Evolutionary conservation across 2,113 vertebrate species (phyloP), one percentile per base, ranked within the genome.

Genomic region (Barnardius zonarius): DNA sequence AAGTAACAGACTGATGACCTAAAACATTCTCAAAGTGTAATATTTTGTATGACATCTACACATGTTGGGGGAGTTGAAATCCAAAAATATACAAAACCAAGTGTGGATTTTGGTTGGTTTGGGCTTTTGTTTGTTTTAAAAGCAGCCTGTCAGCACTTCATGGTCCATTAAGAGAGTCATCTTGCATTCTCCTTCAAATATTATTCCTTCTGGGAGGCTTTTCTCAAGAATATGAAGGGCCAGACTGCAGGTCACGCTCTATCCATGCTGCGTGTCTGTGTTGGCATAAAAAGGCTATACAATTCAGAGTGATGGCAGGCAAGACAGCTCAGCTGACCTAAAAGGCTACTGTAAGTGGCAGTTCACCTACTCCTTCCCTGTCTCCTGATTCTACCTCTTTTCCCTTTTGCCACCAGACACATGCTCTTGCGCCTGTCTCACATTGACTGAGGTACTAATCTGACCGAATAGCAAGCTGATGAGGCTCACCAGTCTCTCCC

Each of bases 141-240:
- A 93, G 86, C 86, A 89, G 83, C 77, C 83, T 96, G 93, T 94
- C 96, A 93, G 82, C 95, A 91, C 96, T 97, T 96, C 88, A 92
- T 4, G 91, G 92, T 79, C 77, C 66, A 83, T 96, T 91, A 93
- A 86, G 68, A 86, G 20, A 93, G 62, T 73, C 0, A 1, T 59
- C 86, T 79, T 76, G 62, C 13, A 2, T 84, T 88, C 70, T 73
- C 57, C 43, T 75, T 88, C 77, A 69, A 96, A 76, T 24, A 51
- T 44, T 75, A 5, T 66, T 90, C 64, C 76, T 90, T 81, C 85
- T 7, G 3, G 31, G 41, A 90, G 72, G 69, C 20, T 90, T 94
- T 79, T 62, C 49, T 52, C 28, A 43, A 54, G 54, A 80, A 70
- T 27, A 74, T 3, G 62, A 86, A 68, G 12, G 64, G 39, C 64